phyloP scores from a whole-genome alignment of 2,113 vertebrate genomes.

The Glareola pratincola region DNA sequence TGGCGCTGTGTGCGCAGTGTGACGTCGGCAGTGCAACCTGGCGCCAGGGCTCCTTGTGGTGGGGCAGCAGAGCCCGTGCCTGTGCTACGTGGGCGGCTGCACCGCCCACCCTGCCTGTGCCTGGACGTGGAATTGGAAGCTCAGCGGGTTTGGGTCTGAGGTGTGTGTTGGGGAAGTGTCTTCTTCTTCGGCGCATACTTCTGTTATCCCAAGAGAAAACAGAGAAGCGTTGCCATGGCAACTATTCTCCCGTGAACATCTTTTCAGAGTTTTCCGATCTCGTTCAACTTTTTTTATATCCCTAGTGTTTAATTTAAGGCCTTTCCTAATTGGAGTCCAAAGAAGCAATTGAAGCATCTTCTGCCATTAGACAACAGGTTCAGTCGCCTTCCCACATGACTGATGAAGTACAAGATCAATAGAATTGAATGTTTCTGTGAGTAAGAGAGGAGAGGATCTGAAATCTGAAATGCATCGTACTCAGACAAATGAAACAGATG shows the following conservation, averaged over 20 bases:
- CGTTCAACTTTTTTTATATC: neutral
- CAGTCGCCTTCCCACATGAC: neutral
- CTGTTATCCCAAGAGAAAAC: neutral
- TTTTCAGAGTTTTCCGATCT: slow-evolving; percentile 2
- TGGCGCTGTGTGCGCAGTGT: accelerated
- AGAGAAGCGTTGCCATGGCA: neutral
- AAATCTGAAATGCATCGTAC: neutral
- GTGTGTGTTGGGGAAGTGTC: neutral
- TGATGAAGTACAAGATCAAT: neutral
- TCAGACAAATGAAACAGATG: neutral
- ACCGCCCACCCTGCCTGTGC: accelerated
- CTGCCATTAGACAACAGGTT: neutral
- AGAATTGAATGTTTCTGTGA: neutral
- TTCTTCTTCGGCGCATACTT: neutral
- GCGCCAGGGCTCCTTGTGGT: neutral
- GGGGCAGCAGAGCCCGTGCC: neutral
- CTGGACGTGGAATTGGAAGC: neutral
- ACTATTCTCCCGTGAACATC: neutral
- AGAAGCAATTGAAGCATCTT: neutral
- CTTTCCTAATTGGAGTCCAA: neutral
- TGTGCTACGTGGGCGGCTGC: neutral
- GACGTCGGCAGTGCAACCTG: neutral
- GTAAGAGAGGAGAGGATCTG: neutral
- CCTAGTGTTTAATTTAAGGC: neutral
- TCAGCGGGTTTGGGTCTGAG: neutral